Base-by-base conservation (phyloP, 23 tunicate species). In the Ascidia mentula region DNA sequence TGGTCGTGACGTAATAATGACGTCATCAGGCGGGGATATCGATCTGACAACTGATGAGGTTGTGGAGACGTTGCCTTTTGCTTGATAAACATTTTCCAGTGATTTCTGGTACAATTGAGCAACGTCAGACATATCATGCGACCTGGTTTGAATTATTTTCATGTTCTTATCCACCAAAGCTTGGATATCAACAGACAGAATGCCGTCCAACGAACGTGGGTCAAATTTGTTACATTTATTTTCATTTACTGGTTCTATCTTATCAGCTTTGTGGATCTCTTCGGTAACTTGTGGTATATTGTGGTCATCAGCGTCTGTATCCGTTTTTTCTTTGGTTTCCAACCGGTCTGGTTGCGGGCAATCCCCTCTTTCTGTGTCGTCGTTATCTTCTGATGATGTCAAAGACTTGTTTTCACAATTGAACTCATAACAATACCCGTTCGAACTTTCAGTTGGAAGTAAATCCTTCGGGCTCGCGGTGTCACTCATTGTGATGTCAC, bases 401-500 rank as follows among this genome's bases (percentile, higher is more conserved):
- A 53, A 6, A 28, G 7, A 5, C 28, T 53, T 53, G 22, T 53
- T 28, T 26, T 53, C 13, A 9, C 12, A 53, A 1, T 53, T 6
- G 13, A 53, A 53, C 22, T 53, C 65, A 9, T 53, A 53, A 53
- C 22, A 53, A 53, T 53, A 53, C 2, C 65, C 65, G 65, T 53
- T 53, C 2, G 65, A 53, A 3, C 24, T 53, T 3, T 53, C 28
- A 53, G 65, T 53, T 53, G 22, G 65, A 3, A 53, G 24, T 20
- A 53, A 20, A 9, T 53, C 65, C 13, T 53, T 53, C 28, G 65
- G 65, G 24, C 65, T 53, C 1, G 7, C 7, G 4, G 65, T 28
- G 65, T 53, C 65, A 53, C 24, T 9, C 65, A 53, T 53, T 53
- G 24, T 53, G 65, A 53, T 9, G 65, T 53, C 65, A 53, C 65